Percentiles rank a stretch among this genome's conserved stretches.
Evolutionary conservation across 2,888 invertebrate genomes (phyloP).

Genomic region (Acleris emargana): DNA sequence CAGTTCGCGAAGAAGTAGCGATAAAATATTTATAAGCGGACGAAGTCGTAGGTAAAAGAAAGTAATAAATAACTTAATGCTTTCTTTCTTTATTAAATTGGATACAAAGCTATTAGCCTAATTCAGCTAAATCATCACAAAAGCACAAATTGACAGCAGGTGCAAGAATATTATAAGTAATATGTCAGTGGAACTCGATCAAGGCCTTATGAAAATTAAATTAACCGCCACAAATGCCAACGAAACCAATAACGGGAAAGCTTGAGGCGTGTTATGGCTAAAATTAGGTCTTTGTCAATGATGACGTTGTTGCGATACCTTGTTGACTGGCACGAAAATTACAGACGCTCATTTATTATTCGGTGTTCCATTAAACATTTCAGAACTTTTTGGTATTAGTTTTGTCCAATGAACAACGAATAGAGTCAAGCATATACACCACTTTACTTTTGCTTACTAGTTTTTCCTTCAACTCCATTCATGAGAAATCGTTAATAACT

Average conservation of each 20-base stretch:
- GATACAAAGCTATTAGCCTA: too few species aligned
- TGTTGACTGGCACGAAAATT: slow-evolving; percentile 29
- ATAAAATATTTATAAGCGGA: background rate
- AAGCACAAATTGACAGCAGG: slow-evolving; percentile 18
- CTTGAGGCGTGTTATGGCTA: slow-evolving; percentile 36
- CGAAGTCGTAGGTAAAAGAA: background rate
- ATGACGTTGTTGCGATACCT: slow-evolving; percentile 24
- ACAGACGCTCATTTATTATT: slow-evolving; percentile 28
- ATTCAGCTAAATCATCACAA: slow-evolving; percentile 21
- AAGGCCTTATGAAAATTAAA: slow-evolving; percentile 50
- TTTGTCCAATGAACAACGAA: too few species aligned
- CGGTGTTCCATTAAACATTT: slow-evolving; percentile 4
- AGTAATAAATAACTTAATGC: too few species aligned
- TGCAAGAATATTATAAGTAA: slow-evolving; percentile 27
- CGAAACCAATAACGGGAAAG: slow-evolving; percentile 49
- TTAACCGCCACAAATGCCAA: slow-evolving; percentile 53
- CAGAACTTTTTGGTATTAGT: too few species aligned
- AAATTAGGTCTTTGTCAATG: slow-evolving; percentile 38
- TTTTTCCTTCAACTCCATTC: too few species aligned
- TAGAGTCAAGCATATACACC: too few species aligned
- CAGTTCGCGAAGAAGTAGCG: too few species aligned
- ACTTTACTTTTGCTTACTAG: too few species aligned
- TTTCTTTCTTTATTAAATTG: too few species aligned
- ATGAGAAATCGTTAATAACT: too few species aligned
- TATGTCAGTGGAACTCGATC: slow-evolving; percentile 48